phyloP scores from a whole-genome alignment of 64 coral and sea anemone species.

The Stylophora pistillata region DNA sequence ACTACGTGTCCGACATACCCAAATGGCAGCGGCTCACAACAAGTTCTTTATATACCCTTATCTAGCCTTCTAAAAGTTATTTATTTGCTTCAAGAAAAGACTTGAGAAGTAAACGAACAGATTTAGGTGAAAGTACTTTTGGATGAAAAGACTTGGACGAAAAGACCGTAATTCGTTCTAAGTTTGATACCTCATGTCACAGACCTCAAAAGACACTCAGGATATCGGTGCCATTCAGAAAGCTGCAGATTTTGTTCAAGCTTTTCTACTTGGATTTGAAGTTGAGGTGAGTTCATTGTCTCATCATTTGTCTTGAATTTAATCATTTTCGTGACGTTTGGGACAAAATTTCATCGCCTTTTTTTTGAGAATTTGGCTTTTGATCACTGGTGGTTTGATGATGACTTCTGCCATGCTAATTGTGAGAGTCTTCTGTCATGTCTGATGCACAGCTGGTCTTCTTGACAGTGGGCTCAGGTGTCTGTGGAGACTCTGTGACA shows the following conservation, averaged over 20 bases:
- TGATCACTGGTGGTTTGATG: constrained; percentile 55
- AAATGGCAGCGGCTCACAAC: no score
- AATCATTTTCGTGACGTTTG: not conserved
- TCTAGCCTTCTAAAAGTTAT: no score
- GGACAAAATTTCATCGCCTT: not conserved
- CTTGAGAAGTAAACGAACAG: no score
- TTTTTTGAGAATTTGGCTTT: not conserved
- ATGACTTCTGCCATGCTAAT: constrained; percentile 99
- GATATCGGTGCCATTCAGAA: constrained; percentile 98
- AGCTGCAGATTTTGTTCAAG: constrained; percentile 95
- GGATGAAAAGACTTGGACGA: no score
- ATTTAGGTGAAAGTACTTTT: no score
- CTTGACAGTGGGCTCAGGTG: constrained; percentile 69
- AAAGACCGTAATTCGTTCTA: not conserved
- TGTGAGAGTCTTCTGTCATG: constrained; percentile 75
- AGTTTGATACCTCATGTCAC: not conserved
- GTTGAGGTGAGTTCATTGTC: constrained; percentile 71
- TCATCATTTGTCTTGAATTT: no score
- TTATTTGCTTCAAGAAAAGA: no score
- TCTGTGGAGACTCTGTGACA: constrained; percentile 70
- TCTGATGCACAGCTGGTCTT: constrained; percentile 74
- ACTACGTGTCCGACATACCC: no score
- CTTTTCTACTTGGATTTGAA: constrained; percentile 97
- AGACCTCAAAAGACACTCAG: constrained; percentile 95
- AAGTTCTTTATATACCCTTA: no score